Conservation (phyloP, 37 sponge, comb jelly and placozoan genomes). For the Halisarca cf. caerulea region DNA sequence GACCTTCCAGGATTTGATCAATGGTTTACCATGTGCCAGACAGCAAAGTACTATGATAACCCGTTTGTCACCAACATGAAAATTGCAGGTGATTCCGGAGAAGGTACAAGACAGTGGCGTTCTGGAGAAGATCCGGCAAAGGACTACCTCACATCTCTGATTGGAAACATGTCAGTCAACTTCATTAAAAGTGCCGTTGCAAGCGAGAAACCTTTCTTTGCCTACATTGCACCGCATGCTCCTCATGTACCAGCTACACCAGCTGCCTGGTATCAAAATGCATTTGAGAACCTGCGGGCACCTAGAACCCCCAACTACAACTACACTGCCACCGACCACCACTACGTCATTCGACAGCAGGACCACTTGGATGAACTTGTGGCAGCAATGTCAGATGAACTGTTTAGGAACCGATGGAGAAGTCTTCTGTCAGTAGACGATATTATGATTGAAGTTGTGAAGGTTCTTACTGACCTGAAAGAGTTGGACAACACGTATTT, state of each 20-base stretch:
- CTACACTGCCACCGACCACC: conserved; percentile 64
- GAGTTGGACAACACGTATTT: conserved; percentile 72
- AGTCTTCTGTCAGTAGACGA: conserved; percentile 80
- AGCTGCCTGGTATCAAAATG: conserved; percentile 75
- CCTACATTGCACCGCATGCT: conserved; percentile 76
- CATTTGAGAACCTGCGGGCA: conserved; percentile 40
- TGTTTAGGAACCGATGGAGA: conserved; percentile 68
- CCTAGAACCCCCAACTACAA: conserved; percentile 80
- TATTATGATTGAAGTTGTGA: conserved; percentile 53
- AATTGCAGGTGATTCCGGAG: background rate
- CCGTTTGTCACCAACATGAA: conserved; percentile 43
- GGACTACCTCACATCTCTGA: conserved; percentile 75
- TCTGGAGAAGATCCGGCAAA: conserved; percentile 35
- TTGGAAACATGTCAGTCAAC: conserved; percentile 52
- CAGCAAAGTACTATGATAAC: conserved; percentile 53
- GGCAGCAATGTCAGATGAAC: conserved; percentile 44
- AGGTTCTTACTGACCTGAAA: conserved; percentile 32
- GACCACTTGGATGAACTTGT: conserved; percentile 22
- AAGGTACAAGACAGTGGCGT: background rate
- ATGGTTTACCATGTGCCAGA: conserved; percentile 71
- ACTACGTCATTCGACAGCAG: conserved; percentile 67
- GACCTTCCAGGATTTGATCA: conserved; percentile 60
- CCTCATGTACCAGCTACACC: conserved; percentile 84
- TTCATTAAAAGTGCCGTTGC: conserved; percentile 50
- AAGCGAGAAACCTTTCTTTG: conserved; percentile 60